Conservation (phyloP, 1,140 invertebrate species). For the Lepidotrigona ventralis region DNA sequence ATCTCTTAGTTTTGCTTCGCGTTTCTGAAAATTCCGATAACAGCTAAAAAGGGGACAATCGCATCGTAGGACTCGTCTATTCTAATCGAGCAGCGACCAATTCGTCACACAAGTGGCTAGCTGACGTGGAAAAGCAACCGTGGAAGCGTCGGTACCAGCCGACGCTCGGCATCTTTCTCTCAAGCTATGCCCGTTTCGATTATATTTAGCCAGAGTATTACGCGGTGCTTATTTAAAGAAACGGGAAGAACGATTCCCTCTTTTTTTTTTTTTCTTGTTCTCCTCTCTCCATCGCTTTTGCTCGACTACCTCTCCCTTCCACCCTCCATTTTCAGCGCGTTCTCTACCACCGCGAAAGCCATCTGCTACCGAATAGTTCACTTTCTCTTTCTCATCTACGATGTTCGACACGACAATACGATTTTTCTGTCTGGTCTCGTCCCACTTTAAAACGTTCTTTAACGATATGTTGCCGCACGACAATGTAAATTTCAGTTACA, state of each 20-base stretch:
- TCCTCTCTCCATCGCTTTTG: not conserved
- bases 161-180: slow-evolving; percentile 52
- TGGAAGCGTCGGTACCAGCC: slow-evolving; percentile 22
- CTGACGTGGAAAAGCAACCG: not conserved
- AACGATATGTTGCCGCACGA: slow-evolving; percentile 39
- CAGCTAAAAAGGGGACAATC: not conserved
- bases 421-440: slow-evolving; percentile 14
- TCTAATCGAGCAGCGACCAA: slow-evolving; percentile 25
- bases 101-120: slow-evolving; percentile 26
- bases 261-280: not conserved
- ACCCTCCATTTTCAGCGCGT: not conserved
- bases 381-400: not conserved
- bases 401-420: slow-evolving; percentile 18
- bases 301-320: not conserved
- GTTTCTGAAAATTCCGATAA: not conserved
- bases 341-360: not conserved
- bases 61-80: slow-evolving; percentile 5
- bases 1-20: no score
- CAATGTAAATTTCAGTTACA: slow-evolving; percentile 45
- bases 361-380: not conserved
- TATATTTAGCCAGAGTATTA: slow-evolving; percentile 78
- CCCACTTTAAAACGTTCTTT: slow-evolving; percentile 42
- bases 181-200: slow-evolving; percentile 56
- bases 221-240: slow-evolving; percentile 79
- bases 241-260: slow-evolving; percentile 65